These are phyloP conservation scores for Craterocephalus amniculus DNA, from an alignment of 2,797 vertebrate species.

Conservation along the genomic window DNA sequence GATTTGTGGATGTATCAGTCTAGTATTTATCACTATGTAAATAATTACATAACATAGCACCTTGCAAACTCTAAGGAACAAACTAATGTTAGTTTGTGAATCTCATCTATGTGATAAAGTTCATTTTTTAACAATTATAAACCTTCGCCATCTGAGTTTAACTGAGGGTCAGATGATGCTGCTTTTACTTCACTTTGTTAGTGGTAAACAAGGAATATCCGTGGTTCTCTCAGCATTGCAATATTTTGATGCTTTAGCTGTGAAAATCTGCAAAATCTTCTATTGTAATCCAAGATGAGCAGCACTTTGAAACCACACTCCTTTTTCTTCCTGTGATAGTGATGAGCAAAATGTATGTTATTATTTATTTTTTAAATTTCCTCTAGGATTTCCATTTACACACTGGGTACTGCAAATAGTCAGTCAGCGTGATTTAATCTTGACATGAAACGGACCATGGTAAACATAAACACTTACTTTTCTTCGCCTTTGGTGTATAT, in stretches of 20 bases:
- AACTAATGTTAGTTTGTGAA: slow-evolving; percentile 34
- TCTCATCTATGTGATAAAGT: background rate
- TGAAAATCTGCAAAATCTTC: slow-evolving; percentile 27
- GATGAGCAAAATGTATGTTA: slow-evolving; percentile 58
- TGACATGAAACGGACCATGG: slow-evolving; percentile 9
- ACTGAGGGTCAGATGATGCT: slow-evolving; percentile 6
- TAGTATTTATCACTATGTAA: slow-evolving; percentile 35
- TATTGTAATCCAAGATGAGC: slow-evolving; percentile 54
- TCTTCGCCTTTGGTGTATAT: slow-evolving; percentile 69
- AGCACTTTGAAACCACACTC: slow-evolving; percentile 38
- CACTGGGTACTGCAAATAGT: background rate
- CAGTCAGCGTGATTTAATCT: slow-evolving; percentile 33
- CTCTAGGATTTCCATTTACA: slow-evolving; percentile 4
- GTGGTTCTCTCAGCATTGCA: slow-evolving; percentile 45
- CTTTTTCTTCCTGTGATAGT: slow-evolving; percentile 40
- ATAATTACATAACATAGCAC: slow-evolving; percentile 32
- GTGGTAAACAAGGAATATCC: slow-evolving; percentile 12
- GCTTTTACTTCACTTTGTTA: background rate
- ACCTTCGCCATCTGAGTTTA: background rate
- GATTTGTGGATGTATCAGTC: too few relatives aligned
- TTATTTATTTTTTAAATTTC: slow-evolving; percentile 1
- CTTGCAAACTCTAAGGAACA: slow-evolving; percentile 13
- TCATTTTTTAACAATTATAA: background rate
- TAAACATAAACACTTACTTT: slow-evolving; percentile 47
- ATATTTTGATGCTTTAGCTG: slow-evolving; percentile 17